Evolutionary conservation across 2,113 vertebrate genomes (phyloP), one percentile per base, ranked within the genome.

Genomic region (Glareola pratincola): DNA sequence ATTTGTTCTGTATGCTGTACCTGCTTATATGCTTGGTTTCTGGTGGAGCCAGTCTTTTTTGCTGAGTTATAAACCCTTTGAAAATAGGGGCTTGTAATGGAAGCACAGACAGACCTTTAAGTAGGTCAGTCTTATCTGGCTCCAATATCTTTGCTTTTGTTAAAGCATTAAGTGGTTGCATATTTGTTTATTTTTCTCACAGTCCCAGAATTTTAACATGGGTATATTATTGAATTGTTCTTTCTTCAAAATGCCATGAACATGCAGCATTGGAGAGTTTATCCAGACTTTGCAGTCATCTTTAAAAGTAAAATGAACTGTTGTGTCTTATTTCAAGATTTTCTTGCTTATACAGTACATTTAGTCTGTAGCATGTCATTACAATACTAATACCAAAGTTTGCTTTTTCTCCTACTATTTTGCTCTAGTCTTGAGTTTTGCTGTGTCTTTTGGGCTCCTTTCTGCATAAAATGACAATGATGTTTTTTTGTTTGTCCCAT

Each of bases 401-500:
- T 62, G 20, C 7, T 64, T 85, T 83, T 85, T 67, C 6, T 77
- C 15, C 19, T 56, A 36, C 18, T 77, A 0, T 67, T 17, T 24
- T 91, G 79, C 24, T 80, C 27, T 76, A 29, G 30, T 85, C 17
- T 66, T 73, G 62, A 85, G 36, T 77, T 94, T 36, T 85, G 17
- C 71, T 86, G 36, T 62, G n/a, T 80, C 18, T 54, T 79, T 75
- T 68, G 48, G 50, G 24, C 24, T 77, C 4, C 54, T 85, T 92
- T 93, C 77, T 90, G 36, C 23, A 26, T 93, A 32, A 90, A 90
- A 88, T 87, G 45, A 85, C 97, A 95, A 23, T 62, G 3, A 50
- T 72, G 32, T 19, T 75, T 94, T 95, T 96, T 95, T 57, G 18
- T 97, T 96, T 98, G n/a, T 95, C 50, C 92, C 94, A 62, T 96